A percentile compares a stretch with the other conserved stretches of the same genome.
Evolutionary conservation across 2,797 vertebrate genomes (phyloP).

Genomic region (Macrochelys suwanniensis): DNA sequence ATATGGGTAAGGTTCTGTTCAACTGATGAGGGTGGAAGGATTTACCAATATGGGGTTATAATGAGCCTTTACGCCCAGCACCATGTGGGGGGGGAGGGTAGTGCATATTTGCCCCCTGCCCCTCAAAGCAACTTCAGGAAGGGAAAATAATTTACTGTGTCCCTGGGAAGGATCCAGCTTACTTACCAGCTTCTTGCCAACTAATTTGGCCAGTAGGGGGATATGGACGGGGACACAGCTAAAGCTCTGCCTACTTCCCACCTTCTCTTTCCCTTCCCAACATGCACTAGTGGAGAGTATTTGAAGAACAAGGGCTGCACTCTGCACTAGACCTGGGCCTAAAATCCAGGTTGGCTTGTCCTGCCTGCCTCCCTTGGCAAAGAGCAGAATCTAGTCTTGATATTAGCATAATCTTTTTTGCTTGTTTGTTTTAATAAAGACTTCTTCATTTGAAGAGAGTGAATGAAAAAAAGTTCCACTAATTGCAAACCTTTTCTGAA

Average conservation of each 20-base stretch:
- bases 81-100: background rate
- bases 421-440: background rate
- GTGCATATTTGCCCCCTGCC: background rate
- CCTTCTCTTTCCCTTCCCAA: background rate
- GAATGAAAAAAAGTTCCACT: background rate
- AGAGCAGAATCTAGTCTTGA: accelerated
- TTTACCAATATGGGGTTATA: accelerated
- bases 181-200: background rate
- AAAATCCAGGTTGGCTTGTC: background rate
- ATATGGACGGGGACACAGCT: background rate
- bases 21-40: background rate
- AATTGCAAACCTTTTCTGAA: conserved; percentile 21
- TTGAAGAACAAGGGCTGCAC: background rate
- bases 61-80: background rate
- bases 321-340: background rate
- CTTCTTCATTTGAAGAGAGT: background rate
- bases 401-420: background rate
- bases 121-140: background rate
- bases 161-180: background rate
- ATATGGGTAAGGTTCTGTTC: background rate
- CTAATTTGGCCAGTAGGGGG: background rate
- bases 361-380: background rate
- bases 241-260: background rate
- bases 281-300: background rate
- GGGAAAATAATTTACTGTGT: background rate